Evolutionary conservation across 1,140 invertebrate genomes (phyloP).

Genomic region (Caenorhabditis briggsae): DNA sequence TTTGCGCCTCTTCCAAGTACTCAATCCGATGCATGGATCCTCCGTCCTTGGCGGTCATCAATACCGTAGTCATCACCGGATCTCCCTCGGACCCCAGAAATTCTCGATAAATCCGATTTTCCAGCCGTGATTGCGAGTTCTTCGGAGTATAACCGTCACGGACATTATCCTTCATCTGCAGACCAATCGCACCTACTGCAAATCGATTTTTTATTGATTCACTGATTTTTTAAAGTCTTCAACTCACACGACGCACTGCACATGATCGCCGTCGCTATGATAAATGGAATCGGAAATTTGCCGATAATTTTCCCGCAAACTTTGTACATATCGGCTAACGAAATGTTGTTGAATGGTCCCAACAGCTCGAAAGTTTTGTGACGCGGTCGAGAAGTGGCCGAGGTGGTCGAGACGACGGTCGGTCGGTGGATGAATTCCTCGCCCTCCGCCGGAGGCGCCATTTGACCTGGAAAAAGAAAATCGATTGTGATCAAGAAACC

Average conservation of each 20-base stretch:
- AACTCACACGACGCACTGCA: slow-evolving; percentile 17
- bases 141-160: slow-evolving; percentile 70
- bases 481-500: no score
- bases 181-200: slow-evolving; percentile 69
- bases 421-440: slow-evolving; percentile 23
- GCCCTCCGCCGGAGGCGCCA: slow-evolving; percentile 8
- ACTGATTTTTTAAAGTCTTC: background rate
- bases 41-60: slow-evolving; percentile 66
- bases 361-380: slow-evolving; percentile 25
- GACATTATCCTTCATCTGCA: slow-evolving; percentile 68
- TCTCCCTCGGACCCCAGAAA: slow-evolving; percentile 69
- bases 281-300: slow-evolving; percentile 3
- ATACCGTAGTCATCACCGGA: slow-evolving; percentile 66
- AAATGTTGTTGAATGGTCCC: slow-evolving; percentile 34
- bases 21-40: slow-evolving; percentile 67
- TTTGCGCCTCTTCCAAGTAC: slow-evolving; percentile 68
- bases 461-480: slow-evolving; percentile 12
- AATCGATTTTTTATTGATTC: background rate
- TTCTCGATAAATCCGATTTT: slow-evolving; percentile 72
- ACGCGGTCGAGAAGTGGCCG: slow-evolving; percentile 7
- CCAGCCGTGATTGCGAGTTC: slow-evolving; percentile 70
- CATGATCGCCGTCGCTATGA: slow-evolving; percentile 26
- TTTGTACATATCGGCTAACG: slow-evolving; percentile 38
- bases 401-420: slow-evolving; percentile 24
- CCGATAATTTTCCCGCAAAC: slow-evolving; percentile 15